Percentiles rank a stretch among this genome's conserved stretches.
These are phyloP conservation scores for Zosterops hypoxanthus DNA, from an alignment of 2,113 vertebrate species.

Conservation along the genomic window DNA sequence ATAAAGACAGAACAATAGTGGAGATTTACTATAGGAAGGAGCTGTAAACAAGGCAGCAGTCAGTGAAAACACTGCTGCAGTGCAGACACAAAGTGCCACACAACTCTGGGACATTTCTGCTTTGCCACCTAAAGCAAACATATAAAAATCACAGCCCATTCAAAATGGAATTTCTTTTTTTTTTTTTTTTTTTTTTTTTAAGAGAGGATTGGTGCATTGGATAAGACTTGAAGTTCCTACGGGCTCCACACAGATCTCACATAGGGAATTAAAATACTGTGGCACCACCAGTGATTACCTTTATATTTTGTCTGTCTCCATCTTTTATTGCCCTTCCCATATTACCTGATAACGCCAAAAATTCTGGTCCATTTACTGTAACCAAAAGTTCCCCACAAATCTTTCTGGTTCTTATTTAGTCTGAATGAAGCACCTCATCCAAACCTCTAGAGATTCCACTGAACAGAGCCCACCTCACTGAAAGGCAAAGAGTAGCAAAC, in stretches of 20 bases:
- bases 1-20: constrained; percentile 6
- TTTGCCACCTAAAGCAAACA: neutral
- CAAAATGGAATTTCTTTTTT: neutral
- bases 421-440: constrained; percentile 41
- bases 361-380: constrained; percentile 56
- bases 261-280: neutral
- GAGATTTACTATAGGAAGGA: neutral
- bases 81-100: neutral
- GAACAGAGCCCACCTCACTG: constrained; percentile 9
- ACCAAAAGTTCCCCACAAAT: constrained; percentile 28
- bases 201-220: neutral
- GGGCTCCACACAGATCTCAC: neutral
- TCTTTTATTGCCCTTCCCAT: neutral
- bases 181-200: neutral
- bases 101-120: neutral
- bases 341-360: constrained; percentile 1
- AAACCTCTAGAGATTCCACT: neutral
- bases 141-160: neutral
- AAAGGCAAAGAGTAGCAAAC: constrained; percentile 25
- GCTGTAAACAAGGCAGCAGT: constrained; percentile 3
- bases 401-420: constrained; percentile 17
- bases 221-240: neutral
- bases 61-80: neutral
- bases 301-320: neutral
- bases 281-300: neutral